phyloP scores from a whole-genome alignment of 1,140 invertebrate genomes.

The Trichonephila clavata region DNA sequence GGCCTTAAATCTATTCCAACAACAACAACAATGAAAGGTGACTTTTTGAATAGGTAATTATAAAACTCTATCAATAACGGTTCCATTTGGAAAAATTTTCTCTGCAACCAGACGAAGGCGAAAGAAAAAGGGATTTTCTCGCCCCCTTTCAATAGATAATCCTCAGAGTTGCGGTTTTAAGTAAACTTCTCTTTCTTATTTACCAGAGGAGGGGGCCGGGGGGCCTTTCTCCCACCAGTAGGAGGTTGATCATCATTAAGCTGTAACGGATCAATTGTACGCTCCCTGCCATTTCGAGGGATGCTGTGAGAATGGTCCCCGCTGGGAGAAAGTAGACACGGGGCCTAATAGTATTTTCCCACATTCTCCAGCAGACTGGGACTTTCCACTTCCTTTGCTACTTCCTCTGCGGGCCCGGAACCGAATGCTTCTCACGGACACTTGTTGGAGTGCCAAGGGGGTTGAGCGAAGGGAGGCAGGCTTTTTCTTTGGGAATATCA shows the following conservation, averaged over 20 bases:
- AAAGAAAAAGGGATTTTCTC: not conserved
- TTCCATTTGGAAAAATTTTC: not conserved
- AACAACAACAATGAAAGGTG: too few relatives aligned
- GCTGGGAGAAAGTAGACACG: conserved; percentile 3
- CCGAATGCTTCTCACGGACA: not conserved
- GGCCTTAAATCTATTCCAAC: too few relatives aligned
- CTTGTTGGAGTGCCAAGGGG: conserved; percentile 2
- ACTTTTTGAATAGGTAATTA: too few relatives aligned
- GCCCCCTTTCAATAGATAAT: not conserved
- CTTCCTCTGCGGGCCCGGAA: not conserved
- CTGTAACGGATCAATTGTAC: conserved; percentile 51
- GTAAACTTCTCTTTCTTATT: conserved; percentile 36
- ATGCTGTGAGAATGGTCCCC: conserved; percentile 23
- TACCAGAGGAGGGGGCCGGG: not conserved
- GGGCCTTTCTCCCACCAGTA: conserved; percentile 20
- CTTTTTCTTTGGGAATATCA: conserved; percentile 43
- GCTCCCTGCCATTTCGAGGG: conserved; percentile 9
- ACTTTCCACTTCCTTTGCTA: conserved; percentile 53
- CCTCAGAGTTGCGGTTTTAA: conserved; percentile 4
- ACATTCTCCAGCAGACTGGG: conserved; percentile 22
- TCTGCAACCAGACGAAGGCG: not conserved
- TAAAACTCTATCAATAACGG: not conserved
- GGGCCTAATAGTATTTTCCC: not conserved
- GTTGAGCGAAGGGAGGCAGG: not conserved
- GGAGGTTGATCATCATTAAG: conserved; percentile 32